Conservation (phyloP, 2,797 vertebrate genomes). For the Fundulus diaphanus region DNA sequence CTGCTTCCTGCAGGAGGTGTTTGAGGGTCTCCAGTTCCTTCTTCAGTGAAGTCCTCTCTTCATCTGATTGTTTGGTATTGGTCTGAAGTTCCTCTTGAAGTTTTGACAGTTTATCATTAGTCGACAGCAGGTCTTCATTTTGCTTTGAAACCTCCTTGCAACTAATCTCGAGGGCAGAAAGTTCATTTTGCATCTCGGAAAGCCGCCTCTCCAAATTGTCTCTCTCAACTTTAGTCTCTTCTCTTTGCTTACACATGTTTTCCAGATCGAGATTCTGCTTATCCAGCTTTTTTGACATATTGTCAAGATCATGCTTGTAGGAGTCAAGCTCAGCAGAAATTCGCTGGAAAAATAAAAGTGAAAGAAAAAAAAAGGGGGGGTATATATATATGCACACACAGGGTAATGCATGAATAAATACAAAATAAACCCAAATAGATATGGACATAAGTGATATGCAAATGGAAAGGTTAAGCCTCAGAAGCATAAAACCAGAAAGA, state of each 20-base stretch:
- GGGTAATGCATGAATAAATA: conserved; percentile 84
- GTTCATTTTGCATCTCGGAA: conserved; percentile 78
- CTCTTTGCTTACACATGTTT: conserved; percentile 80
- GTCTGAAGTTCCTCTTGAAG: conserved; percentile 79
- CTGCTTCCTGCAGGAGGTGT: conserved; percentile 73
- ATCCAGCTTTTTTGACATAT: conserved; percentile 89
- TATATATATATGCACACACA: conserved; percentile 26
- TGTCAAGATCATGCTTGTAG: conserved; percentile 90
- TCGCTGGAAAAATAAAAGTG: conserved; percentile 87
- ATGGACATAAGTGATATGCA: conserved; percentile 68
- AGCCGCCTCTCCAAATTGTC: conserved; percentile 80
- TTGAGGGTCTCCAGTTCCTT: conserved; percentile 73
- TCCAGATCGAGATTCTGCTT: conserved; percentile 88
- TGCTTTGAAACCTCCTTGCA: conserved; percentile 76
- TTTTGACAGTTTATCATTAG: conserved; percentile 75
- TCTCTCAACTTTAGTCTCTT: conserved; percentile 84
- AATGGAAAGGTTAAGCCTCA: conserved; percentile 71
- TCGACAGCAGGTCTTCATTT: conserved; percentile 78
- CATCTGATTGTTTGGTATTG: conserved; percentile 68
- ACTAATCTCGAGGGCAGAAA: conserved; percentile 76
- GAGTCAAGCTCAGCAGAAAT: conserved; percentile 93
- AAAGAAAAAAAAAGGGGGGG: conserved; percentile 66
- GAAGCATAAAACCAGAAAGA: conserved; percentile 63
- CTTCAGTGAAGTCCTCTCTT: conserved; percentile 73
- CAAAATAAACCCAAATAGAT: conserved; percentile 85